Base-by-base conservation (phyloP, 1,140 invertebrate species). In the Medauroidea extradentata region DNA sequence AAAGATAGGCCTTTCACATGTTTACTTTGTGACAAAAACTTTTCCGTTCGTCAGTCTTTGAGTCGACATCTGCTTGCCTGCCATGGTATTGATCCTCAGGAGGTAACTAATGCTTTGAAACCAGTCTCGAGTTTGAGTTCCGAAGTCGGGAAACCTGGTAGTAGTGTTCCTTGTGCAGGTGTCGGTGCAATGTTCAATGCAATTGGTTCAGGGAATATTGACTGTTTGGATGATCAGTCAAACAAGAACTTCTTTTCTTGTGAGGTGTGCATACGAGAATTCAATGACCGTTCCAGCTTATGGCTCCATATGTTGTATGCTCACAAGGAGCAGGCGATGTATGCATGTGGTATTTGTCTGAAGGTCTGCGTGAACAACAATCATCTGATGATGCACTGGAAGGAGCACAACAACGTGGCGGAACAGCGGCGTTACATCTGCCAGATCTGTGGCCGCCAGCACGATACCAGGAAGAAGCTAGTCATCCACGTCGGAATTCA, bases 401-500 rank as follows among this genome's bases (percentile, higher is more conserved):
- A 73, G 63, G 80, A 79, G 59, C 73, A 76, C 16, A 74, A 66
- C 16, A 62, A 59, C 62, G 24, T 57, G 8, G 53, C 66, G 19
- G 62, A 69, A 9, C 65, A 68, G 56, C 61, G 67, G 24, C 57
- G 72, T 44, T 76, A 76, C 24, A 74, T 72, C 50, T 79, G 81
- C 53, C 77, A 79, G n/a, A 76, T 84, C n/a, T 84, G 82, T 64
- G 78, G 76, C 18, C 75, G 81, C 54, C 80, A 81, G 54, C 80
- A 83, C 48, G 81, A 84, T 66, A 81, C 81, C 7, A 71, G 76
- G 18, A 81, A 82, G 60, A 79, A 78, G 59, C 66, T 84, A 29
- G 78, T 83, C 55, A 78, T 78, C 23, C 82, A 84, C 60, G 75
- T 82, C 18, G 75, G 78, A 0, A 80, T 83, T 49, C 82, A 84